phyloP scores from a whole-genome alignment of 2,888 invertebrate genomes.

The Blera fallax region DNA sequence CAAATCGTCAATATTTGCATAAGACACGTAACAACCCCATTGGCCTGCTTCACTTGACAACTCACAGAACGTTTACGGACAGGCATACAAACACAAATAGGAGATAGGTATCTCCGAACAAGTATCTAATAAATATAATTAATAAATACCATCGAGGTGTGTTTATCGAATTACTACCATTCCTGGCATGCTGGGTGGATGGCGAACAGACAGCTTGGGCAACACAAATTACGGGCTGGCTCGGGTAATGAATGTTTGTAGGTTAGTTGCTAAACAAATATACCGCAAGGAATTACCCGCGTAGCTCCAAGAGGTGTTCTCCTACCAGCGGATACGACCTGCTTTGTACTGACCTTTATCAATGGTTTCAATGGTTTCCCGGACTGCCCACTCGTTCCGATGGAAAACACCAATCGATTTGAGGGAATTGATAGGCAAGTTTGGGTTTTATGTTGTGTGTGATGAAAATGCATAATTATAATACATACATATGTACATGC shows the following conservation, averaged over 20 bases:
- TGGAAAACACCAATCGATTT: neutral
- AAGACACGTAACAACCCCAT: neutral
- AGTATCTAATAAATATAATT: slow-evolving; percentile 20
- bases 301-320: neutral
- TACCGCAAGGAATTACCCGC: neutral
- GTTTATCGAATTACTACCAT: neutral
- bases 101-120: slow-evolving; percentile 1
- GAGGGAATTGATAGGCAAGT: slow-evolving; percentile 26
- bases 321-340: neutral
- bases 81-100: neutral
- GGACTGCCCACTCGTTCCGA: neutral
- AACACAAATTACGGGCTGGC: neutral
- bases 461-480: slow-evolving; percentile 42
- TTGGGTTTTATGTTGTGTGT: neutral
- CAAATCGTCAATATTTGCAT: slow-evolving; percentile 5
- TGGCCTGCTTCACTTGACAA: neutral
- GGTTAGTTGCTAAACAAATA: slow-evolving; percentile 5
- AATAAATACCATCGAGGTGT: slow-evolving; percentile 19
- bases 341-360: slow-evolving; percentile 3
- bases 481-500: slow-evolving; percentile 23
- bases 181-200: neutral
- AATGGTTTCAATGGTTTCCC: neutral
- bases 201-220: neutral
- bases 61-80: neutral
- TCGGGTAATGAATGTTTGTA: slow-evolving; percentile 4